Evolutionary conservation across 2,113 vertebrate species (phyloP).

Genomic region (Mobula birostris): DNA sequence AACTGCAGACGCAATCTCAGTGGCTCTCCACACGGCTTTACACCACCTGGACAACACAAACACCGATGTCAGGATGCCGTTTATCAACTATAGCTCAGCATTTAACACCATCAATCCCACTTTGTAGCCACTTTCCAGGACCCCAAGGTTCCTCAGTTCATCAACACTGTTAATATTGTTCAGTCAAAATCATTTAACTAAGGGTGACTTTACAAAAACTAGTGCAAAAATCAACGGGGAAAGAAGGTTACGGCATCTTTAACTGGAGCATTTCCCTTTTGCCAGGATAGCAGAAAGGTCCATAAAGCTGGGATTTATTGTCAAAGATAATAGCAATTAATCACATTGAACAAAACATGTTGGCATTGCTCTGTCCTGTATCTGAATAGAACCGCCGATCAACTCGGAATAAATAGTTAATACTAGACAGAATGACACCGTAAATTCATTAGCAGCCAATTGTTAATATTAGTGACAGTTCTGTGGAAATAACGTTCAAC

Average conservation of each 20-base stretch:
- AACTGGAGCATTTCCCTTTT: not conserved
- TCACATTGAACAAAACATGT: not conserved
- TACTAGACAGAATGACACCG: not conserved
- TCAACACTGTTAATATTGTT: not conserved
- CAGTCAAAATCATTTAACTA: not conserved
- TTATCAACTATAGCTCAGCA: too few species aligned
- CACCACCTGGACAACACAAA: too few species aligned
- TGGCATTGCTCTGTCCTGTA: not conserved
- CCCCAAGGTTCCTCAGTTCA: too few species aligned
- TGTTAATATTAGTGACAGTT: not conserved
- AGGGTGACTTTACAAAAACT: not conserved
- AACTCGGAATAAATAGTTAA: not conserved
- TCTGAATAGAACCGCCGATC: not conserved
- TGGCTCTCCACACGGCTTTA: too few species aligned
- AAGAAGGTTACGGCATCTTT: not conserved
- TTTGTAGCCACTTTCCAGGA: too few species aligned
- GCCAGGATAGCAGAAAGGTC: not conserved
- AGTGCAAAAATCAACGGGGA: not conserved
- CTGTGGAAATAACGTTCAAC: not conserved
- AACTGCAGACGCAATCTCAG: too few species aligned
- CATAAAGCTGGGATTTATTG: not conserved
- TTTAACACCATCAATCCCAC: too few species aligned
- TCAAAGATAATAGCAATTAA: not conserved
- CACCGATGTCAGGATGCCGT: too few species aligned
- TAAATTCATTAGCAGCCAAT: not conserved